These are phyloP conservation scores for Apeira syringaria DNA, from an alignment of 2,888 invertebrate genomes.

Conservation along the genomic window DNA sequence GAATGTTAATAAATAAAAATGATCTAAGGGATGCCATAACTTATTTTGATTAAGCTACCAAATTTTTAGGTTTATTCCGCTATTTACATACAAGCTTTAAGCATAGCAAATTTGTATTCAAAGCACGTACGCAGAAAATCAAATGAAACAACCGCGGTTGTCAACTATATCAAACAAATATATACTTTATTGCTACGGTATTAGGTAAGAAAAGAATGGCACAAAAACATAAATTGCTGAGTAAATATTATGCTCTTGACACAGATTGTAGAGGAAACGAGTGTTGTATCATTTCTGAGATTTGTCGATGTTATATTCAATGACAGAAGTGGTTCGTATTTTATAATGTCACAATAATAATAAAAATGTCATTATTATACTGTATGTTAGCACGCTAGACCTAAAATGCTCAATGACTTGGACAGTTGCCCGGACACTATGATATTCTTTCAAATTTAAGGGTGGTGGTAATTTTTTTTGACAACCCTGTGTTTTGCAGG, in stretches of 20 bases:
- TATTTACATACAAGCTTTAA: neutral
- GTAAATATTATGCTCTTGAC: conserved; percentile 61
- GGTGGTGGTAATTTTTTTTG: too few species aligned
- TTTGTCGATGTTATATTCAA: conserved; percentile 38
- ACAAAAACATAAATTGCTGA: conserved; percentile 22
- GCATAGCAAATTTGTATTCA: conserved; percentile 46
- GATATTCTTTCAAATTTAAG: too few species aligned
- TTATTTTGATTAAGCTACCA: too few species aligned
- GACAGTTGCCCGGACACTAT: too few species aligned
- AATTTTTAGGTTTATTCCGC: neutral
- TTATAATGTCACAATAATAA: too few species aligned
- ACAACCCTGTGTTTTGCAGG: too few species aligned
- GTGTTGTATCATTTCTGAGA: conserved; percentile 47
- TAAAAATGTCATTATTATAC: too few species aligned
- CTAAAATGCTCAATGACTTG: too few species aligned
- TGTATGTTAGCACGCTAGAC: too few species aligned
- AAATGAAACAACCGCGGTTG: conserved; percentile 28
- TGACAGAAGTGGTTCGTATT: conserved; percentile 7
- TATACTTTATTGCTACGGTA: conserved; percentile 32
- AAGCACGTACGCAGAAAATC: conserved; percentile 45
- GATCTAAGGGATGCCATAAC: too few species aligned
- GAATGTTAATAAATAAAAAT: too few species aligned
- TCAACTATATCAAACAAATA: conserved; percentile 29
- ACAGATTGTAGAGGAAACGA: conserved; percentile 63
- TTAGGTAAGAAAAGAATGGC: conserved; percentile 21